Base-by-base conservation (phyloP, 2,113 vertebrate genomes). In the Felis chaus region DNA sequence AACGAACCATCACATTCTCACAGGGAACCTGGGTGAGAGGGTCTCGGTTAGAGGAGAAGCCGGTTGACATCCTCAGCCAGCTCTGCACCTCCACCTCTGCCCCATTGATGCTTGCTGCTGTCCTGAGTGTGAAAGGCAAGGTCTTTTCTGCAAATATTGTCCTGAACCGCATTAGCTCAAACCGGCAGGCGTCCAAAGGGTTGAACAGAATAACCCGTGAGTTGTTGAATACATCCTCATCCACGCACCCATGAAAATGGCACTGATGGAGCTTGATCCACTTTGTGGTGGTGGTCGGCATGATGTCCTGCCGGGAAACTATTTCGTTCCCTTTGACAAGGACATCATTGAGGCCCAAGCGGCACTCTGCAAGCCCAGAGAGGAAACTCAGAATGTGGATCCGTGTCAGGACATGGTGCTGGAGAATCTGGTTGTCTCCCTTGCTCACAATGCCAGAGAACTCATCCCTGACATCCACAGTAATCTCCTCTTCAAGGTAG, bases 81-180 rank as follows among this genome's bases (percentile, higher is more conserved):
- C 99, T 99, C 98, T 99, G 99, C n/a, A 99, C 97, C 93, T 99
- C 99, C 97, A 99, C 99, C 97, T 99, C 99, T 0, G 99, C 99
- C 74, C 99, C 99, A 1, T 91, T 98, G 96, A 99, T 98, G 65
- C 98, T 99, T 10, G 99, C 99, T 4, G 98, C 98, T 0, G 99
- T 99, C 98, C 99, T 99, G 89, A 99, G 98, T 0, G 99, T 99
- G 98, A 99, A 99, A 93, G 99, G 99, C 95, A 99, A 98, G 39
- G 98, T 99, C 96, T 99, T 99, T 97, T 99, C 99, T 0, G 99
- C 98, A 95, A 99, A 99, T 3, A 99, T 97, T 0, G 99, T 99
- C 96, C 98, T 98, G 96, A 99, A 99, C 21, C 99, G 97, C 98
- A 99, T 99, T 13, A 99, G 98, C 96, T 99, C 99, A 95, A 99